Conservation (phyloP, 1,140 invertebrate species). For the Drosophila pandora region DNA sequence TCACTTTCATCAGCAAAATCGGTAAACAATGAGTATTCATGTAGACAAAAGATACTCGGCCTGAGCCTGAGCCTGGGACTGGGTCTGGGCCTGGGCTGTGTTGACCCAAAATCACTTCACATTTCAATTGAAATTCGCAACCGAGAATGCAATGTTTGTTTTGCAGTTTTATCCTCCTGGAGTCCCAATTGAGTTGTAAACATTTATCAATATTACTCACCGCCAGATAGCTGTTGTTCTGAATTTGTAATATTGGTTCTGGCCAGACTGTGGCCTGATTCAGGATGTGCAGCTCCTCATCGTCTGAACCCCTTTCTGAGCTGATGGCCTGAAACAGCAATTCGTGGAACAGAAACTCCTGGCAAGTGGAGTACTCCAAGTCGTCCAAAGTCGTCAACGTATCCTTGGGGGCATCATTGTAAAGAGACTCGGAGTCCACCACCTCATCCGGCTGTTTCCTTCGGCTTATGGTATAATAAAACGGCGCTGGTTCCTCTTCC, state of each 20-base stretch:
- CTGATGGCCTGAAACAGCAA: conserved; percentile 41
- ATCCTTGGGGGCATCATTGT: conserved; percentile 60
- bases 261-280: conserved; percentile 31
- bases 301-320: background rate
- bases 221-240: conserved; percentile 46
- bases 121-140: conserved; percentile 11
- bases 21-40: conserved; percentile 15
- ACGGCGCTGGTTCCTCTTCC: conserved; percentile 24
- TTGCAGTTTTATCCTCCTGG: conserved; percentile 17
- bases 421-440: conserved; percentile 58
- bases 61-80: too few species aligned
- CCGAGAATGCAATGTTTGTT: conserved; percentile 16
- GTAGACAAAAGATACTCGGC: conserved; percentile 13
- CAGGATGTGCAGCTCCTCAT: conserved; percentile 5
- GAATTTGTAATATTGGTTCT: conserved; percentile 27
- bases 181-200: conserved; percentile 33
- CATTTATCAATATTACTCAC: conserved; percentile 50
- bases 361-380: conserved; percentile 61
- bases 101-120: conserved; percentile 35
- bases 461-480: conserved; percentile 68
- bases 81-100: background rate
- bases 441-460: conserved; percentile 8
- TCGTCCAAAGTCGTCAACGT: conserved; percentile 27
- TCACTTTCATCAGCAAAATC: background rate
- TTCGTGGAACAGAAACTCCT: conserved; percentile 66